Percentiles rank a stretch among this genome's conserved stretches.
Evolutionary conservation across 2,888 invertebrate genomes (phyloP).

Genomic region (Tachina fera): DNA sequence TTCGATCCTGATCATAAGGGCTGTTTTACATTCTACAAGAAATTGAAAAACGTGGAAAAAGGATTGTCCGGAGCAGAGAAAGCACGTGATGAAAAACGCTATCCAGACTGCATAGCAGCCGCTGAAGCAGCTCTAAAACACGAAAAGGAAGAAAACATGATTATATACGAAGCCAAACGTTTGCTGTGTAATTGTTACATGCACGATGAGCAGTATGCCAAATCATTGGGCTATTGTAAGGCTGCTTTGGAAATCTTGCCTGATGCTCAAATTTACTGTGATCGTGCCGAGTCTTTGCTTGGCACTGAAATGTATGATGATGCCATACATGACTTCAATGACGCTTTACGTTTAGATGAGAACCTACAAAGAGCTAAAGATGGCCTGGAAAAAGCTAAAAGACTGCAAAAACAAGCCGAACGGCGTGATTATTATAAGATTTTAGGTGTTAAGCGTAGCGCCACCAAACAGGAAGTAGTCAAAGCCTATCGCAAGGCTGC

Average conservation of each 20-base stretch:
- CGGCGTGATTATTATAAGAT: conserved; percentile 97
- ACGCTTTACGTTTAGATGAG: conserved; percentile 92
- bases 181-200: conserved; percentile 91
- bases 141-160: conserved; percentile 88
- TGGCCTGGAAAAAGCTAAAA: conserved; percentile 93
- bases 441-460: conserved; percentile 92
- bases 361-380: conserved; percentile 92
- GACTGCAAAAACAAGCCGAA: conserved; percentile 95
- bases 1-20: conserved; percentile 98
- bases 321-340: conserved; percentile 93
- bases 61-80: conserved; percentile 87
- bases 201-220: conserved; percentile 87
- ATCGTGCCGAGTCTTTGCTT: conserved; percentile 95
- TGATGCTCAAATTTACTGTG: conserved; percentile 92
- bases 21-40: conserved; percentile 98
- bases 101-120: conserved; percentile 87
- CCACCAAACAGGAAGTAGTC: conserved; percentile 95
- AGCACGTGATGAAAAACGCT: conserved; percentile 86
- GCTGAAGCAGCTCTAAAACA: conserved; percentile 87
- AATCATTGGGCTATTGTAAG: conserved; percentile 91
- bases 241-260: conserved; percentile 90
- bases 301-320: conserved; percentile 96
- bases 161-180: conserved; percentile 89
- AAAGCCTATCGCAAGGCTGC: conserved; percentile 99
- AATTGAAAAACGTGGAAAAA: conserved; percentile 96